These are phyloP conservation scores for Ceyx cyanopectus DNA, from an alignment of 2,113 vertebrate species.

Conservation along the genomic window DNA sequence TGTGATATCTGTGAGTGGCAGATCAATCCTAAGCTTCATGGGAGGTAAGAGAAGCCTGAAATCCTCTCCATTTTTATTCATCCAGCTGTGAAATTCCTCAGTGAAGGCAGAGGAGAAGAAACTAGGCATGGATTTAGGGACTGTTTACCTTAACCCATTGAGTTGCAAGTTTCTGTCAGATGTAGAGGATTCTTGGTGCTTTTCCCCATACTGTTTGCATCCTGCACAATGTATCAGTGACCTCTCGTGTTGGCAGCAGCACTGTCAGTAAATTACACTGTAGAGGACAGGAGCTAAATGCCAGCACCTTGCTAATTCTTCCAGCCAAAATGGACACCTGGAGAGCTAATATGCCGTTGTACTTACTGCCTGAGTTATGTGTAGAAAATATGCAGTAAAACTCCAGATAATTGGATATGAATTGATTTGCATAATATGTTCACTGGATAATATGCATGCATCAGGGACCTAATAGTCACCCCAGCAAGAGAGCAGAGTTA, in stretches of 20 bases:
- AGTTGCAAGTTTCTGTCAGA: neutral
- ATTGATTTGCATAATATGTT: constrained; percentile 26
- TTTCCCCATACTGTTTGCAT: neutral
- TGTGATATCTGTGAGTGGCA: neutral
- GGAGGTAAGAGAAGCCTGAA: neutral
- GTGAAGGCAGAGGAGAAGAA: neutral
- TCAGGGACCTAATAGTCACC: constrained; percentile 22
- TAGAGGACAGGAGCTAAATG: neutral
- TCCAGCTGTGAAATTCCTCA: neutral
- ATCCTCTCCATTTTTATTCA: neutral
- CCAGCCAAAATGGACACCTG: neutral
- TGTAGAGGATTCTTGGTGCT: neutral
- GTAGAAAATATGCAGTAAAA: neutral
- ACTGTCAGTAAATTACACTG: neutral
- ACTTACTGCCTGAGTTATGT: neutral
- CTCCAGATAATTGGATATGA: constrained; percentile 15
- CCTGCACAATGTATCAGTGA: neutral
- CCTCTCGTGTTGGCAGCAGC: neutral
- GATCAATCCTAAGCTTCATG: neutral
- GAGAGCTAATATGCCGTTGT: neutral
- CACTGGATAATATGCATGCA: neutral
- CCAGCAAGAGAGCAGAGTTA: neutral
- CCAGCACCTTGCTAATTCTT: neutral
- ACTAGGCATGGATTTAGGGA: neutral
- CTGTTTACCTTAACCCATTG: neutral